Evolutionary conservation across 2,113 vertebrate species (phyloP).

Genomic region (Aegotheles bennettii): DNA sequence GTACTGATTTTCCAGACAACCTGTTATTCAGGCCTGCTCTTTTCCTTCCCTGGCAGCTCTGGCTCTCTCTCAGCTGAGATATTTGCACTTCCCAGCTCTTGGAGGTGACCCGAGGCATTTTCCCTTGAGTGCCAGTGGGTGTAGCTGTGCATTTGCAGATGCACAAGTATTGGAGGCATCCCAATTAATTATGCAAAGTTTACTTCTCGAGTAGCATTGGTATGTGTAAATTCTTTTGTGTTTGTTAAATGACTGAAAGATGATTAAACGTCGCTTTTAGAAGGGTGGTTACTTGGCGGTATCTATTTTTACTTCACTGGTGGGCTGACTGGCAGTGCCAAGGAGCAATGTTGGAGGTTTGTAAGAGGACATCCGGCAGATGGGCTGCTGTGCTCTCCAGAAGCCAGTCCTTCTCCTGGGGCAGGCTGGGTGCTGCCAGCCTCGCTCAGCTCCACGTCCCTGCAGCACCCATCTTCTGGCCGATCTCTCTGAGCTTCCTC

Average conservation of each 20-base stretch:
- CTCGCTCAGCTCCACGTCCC: accelerated
- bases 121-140: neutral
- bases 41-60: neutral
- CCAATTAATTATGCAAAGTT: neutral
- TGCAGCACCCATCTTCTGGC: accelerated
- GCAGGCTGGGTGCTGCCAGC: neutral
- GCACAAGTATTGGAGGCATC: neutral
- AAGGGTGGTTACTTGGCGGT: neutral
- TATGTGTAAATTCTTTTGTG: neutral
- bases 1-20: neutral
- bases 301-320: neutral
- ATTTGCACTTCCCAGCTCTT: neutral
- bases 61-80: neutral
- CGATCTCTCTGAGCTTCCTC: accelerated
- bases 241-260: neutral
- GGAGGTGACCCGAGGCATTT: neutral
- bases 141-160: constrained; percentile 24
- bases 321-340: neutral
- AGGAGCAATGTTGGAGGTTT: neutral
- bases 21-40: neutral
- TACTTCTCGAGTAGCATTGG: neutral
- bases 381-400: neutral
- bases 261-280: neutral
- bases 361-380: neutral
- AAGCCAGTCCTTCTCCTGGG: accelerated